Base-by-base conservation (phyloP, 2,113 vertebrate genomes). In the Anthoscopus minutus region DNA sequence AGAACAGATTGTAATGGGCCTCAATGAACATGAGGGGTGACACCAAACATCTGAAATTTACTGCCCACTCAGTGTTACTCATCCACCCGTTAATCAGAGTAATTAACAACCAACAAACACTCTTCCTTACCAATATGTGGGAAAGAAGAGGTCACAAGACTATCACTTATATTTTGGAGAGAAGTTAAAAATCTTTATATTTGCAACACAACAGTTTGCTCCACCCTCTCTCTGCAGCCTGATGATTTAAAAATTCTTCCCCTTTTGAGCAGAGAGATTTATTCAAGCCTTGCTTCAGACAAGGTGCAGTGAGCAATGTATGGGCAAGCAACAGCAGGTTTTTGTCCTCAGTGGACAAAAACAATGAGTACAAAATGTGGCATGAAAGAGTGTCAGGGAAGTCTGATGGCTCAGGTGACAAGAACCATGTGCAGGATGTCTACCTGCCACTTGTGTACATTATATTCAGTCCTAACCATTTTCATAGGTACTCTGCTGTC, bases 341-440 rank as follows among this genome's bases (percentile, higher is more conserved):
- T 94, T 35, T 69, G 28, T 33, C 45, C 56, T 76, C 50, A 54
- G 65, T 16, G 42, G 66, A 64, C 48, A 93, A 83, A 69, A 94
- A 9, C 22, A 51, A 62, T 3, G 15, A 10, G 42, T 81, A 77
- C 81, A 50, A 38, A 77, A 70, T 0, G 15, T n/a, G 82, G 48
- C 57, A 85, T 11, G 27, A 40, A 76, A 69, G 28, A n/a, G 7
- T 38, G 13, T 51, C 45, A 87, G 13, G 22, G 30, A 77, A 67
- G 37, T 45, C 50, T 70, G 48, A 78, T 11, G 21, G 45, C 13
- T 62, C 33, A 15, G 30, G 44, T 47, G 81, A 33, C 47, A 94
- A 40, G 35, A 53, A 9, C 8, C 0, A 0, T 1, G 4, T 7
- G 22, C n/a, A 38, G 44, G 45, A 67, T 30, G 28, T 61, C 44